Percentiles rank a stretch among this genome's conserved stretches.
Conservation (phyloP, 1,140 invertebrate species). For the Hycleus phaleratus region DNA sequence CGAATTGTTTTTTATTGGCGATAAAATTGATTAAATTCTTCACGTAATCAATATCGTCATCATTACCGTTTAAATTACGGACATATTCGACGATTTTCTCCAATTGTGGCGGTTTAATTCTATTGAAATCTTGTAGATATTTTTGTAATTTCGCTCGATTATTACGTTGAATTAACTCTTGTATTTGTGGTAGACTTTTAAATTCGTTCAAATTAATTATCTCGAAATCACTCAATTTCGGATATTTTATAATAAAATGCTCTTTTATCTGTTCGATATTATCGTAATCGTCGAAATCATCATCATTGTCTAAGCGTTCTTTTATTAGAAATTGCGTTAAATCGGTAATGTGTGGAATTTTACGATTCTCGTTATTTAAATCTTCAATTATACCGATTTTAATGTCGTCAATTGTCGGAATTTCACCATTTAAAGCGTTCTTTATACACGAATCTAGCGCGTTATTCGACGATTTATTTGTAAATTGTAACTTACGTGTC, state of each 20-base stretch:
- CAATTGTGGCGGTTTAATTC: conserved; percentile 24
- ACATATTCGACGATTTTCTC: conserved; percentile 30
- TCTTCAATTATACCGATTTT: conserved; percentile 20
- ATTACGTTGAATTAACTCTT: background rate
- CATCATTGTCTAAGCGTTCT: conserved; percentile 22
- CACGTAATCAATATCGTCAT: background rate
- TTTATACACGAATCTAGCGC: background rate
- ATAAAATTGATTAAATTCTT: conserved; percentile 35
- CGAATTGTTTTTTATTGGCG: conserved; percentile 38
- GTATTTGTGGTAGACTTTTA: background rate
- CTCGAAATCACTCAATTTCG: conserved; percentile 10
- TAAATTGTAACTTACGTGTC: background rate
- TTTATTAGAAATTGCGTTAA: conserved; percentile 25
- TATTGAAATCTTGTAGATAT: conserved; percentile 6
- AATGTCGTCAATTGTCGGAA: conserved; percentile 10
- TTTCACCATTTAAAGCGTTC: conserved; percentile 15
- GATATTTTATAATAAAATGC: conserved; percentile 31
- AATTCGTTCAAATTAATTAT: conserved; percentile 15
- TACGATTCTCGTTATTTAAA: conserved; percentile 12
- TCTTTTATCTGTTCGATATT: conserved; percentile 22
- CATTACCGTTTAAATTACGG: background rate
- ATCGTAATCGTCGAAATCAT: conserved; percentile 19
- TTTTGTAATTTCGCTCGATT: no score
- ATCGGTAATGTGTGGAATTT: conserved; percentile 26
- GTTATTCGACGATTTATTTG: background rate